These are phyloP conservation scores for Ammospiza caudacuta DNA, from an alignment of 2,113 vertebrate genomes.

Conservation along the genomic window DNA sequence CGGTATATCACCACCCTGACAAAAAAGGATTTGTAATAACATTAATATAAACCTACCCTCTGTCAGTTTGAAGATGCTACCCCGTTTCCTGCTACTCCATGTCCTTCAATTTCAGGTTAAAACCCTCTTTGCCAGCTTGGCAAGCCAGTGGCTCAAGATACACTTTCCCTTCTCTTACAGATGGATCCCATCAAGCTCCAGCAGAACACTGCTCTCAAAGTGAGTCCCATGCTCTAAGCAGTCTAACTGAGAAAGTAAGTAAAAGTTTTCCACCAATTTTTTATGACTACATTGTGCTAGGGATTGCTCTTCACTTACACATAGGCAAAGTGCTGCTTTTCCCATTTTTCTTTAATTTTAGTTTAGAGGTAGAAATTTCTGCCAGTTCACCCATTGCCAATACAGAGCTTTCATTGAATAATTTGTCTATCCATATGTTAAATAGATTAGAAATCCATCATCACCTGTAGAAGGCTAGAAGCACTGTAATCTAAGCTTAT, in stretches of 20 bases:
- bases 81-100: not conserved
- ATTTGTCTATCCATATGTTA: not conserved
- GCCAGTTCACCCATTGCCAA: not conserved
- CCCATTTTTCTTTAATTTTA: not conserved
- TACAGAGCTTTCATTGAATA: not conserved
- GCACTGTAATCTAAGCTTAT: not conserved
- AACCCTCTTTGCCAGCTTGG: not conserved
- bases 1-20: not conserved
- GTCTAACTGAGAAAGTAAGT: not conserved
- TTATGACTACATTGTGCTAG: not conserved
- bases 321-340: not conserved
- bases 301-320: not conserved
- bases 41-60: not conserved
- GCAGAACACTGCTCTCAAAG: not conserved
- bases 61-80: not conserved
- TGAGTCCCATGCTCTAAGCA: not conserved
- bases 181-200: not conserved
- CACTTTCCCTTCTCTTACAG: not conserved
- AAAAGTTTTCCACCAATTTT: not conserved
- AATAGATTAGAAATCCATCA: not conserved
- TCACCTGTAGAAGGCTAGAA: not conserved
- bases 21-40: not conserved
- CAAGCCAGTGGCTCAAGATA: not conserved
- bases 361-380: not conserved
- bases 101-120: not conserved